Evolutionary conservation across 2,888 invertebrate genomes (phyloP).

Genomic region (Andrena chrysosceles): DNA sequence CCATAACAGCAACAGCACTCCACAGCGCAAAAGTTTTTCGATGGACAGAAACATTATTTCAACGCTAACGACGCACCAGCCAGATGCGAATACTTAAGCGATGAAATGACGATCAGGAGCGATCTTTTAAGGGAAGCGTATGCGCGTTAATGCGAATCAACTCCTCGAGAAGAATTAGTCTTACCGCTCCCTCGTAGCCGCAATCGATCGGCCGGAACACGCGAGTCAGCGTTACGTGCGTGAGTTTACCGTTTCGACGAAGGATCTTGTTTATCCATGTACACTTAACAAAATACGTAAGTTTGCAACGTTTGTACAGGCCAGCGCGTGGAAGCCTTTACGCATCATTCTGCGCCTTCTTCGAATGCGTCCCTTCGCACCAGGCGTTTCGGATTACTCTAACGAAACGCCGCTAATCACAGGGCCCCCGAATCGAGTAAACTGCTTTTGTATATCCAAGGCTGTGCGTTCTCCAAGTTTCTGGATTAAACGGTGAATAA

Average conservation of each 20-base stretch:
- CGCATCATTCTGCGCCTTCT: constrained; percentile 6
- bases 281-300: not conserved
- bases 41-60: constrained; percentile 69
- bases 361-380: constrained; percentile 1
- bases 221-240: constrained; percentile 57
- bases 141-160: constrained; percentile 24
- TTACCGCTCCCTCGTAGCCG: constrained; percentile 59
- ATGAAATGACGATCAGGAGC: constrained; percentile 1
- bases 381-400: constrained; percentile 5
- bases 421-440: not conserved
- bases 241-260: constrained; percentile 42
- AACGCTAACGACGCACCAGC: constrained; percentile 15
- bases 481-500: not conserved
- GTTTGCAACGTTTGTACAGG: constrained; percentile 16
- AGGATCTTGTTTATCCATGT: constrained; percentile 41
- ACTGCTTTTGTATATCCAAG: not conserved
- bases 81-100: not conserved
- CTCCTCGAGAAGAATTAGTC: constrained; percentile 50
- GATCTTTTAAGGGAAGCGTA: constrained; percentile 20
- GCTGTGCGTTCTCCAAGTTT: not conserved
- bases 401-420: not conserved
- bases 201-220: constrained; percentile 62
- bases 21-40: constrained; percentile 72
- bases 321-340: constrained; percentile 17
- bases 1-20: constrained; percentile 83